These are phyloP conservation scores for Edolisoma coerulescens DNA, from an alignment of 2,113 vertebrate species.

Conservation along the genomic window DNA sequence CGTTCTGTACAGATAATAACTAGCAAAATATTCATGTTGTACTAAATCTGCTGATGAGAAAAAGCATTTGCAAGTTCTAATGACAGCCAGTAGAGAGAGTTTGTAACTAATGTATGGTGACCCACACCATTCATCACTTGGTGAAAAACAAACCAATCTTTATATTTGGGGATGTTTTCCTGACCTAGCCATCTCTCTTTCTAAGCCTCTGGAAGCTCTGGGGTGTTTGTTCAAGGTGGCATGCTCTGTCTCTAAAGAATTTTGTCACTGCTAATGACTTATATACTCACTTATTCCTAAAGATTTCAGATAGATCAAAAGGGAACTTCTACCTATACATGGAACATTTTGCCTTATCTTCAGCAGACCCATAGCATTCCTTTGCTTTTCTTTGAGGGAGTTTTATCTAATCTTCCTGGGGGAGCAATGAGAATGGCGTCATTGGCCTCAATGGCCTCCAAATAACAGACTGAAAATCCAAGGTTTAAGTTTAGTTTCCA, in stretches of 20 bases:
- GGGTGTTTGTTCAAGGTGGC: background rate
- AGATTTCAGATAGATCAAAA: background rate
- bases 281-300: background rate
- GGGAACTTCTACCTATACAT: background rate
- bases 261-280: background rate
- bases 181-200: background rate
- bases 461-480: background rate
- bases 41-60: background rate
- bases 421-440: background rate
- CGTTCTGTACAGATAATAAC: background rate
- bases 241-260: background rate
- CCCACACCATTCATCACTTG: background rate
- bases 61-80: background rate
- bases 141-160: background rate
- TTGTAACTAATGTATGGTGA: background rate
- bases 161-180: background rate
- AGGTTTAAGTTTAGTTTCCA: background rate
- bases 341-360: background rate
- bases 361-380: background rate
- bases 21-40: background rate
- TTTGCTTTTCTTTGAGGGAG: background rate
- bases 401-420: background rate
- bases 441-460: background rate
- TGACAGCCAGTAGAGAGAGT: background rate
- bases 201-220: background rate